Evolutionary conservation across 2,113 vertebrate genomes (phyloP).

Genomic region (Oenanthe melanoleuca): DNA sequence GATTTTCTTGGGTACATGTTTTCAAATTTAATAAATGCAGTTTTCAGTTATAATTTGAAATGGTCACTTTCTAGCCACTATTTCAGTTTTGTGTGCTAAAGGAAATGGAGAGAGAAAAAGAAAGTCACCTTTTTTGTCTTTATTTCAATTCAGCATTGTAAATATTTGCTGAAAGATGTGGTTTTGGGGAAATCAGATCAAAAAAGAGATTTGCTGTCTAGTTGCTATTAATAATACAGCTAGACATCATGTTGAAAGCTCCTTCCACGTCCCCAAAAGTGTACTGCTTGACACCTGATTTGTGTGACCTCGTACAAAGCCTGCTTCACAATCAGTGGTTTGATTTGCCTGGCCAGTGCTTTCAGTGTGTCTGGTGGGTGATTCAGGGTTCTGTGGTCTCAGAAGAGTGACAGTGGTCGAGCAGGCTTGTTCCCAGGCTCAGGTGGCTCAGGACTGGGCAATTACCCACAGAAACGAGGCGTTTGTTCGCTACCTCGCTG

Average conservation of each 20-base stretch:
- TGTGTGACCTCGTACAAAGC: background rate
- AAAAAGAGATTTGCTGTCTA: background rate
- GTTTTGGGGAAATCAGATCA: background rate
- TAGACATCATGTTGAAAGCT: background rate
- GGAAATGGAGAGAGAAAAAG: background rate
- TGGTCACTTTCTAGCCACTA: conserved; percentile 56
- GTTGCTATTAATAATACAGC: background rate
- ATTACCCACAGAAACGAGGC: conserved; percentile 12
- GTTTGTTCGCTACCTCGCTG: conserved; percentile 27
- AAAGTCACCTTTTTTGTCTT: background rate
- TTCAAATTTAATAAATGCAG: conserved; percentile 64
- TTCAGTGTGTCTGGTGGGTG: background rate
- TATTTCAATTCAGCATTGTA: background rate
- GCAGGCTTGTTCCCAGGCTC: background rate
- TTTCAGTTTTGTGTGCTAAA: conserved; percentile 10
- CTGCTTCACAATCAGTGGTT: background rate
- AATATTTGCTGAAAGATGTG: background rate
- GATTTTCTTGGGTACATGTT: conserved; percentile 65
- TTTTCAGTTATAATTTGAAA: conserved; percentile 72
- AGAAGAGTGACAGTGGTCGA: background rate
- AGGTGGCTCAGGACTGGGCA: background rate
- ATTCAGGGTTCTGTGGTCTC: background rate
- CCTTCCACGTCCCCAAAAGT: background rate
- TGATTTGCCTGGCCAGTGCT: background rate
- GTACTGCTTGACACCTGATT: background rate